Evolutionary conservation across 2,797 vertebrate genomes (phyloP), one percentile per base, ranked within the genome.

Genomic region (Enteromius mattozi): DNA sequence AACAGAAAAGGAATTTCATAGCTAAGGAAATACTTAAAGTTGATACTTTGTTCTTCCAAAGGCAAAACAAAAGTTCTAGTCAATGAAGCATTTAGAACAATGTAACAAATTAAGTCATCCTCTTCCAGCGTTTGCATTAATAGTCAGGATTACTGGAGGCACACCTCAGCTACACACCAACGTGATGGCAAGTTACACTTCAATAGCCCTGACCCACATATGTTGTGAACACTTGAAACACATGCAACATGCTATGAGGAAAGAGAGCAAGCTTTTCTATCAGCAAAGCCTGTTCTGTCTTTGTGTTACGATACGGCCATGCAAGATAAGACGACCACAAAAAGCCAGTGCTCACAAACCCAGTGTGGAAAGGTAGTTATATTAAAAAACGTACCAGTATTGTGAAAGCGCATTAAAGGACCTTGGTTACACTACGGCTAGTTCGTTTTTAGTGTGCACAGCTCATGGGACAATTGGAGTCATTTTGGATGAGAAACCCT

Each of bases 161-260:
- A 65, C 45, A 13, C 21, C 54, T 49, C 70, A 30, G 24, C 66
- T 70, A 37, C 17, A 63, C n/a, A 30, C 19, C 21, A 74, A 21
- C 14, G 16, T 40, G 35, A 56, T 63, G 33, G 35, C 51, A 59
- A 59, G 51, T 24, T 24, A 59, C 33, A 78, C 59, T 78, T 81
- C 12, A 59, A 30, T 2, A 82, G 56, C 45, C 42, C 72, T 82
- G 59, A 65, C 30, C 56, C 56, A 74, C 69, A 74, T 45, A 42
- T 65, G 80, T 65, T 65, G 6, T 24, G 6, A 66, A 76, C 59
- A 37, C n/a, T 27, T 16, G 21, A 49, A 19, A 30, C 71, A 49
- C 54, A 75, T 51, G 59, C 70, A 74, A 72, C 69, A 82, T 74
- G 80, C 56, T 63, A 63, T 6, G 21, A 45, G 40, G 8, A 74